These are phyloP conservation scores for Streptopelia turtur DNA, from an alignment of 2,797 vertebrate genomes.

Conservation along the genomic window DNA sequence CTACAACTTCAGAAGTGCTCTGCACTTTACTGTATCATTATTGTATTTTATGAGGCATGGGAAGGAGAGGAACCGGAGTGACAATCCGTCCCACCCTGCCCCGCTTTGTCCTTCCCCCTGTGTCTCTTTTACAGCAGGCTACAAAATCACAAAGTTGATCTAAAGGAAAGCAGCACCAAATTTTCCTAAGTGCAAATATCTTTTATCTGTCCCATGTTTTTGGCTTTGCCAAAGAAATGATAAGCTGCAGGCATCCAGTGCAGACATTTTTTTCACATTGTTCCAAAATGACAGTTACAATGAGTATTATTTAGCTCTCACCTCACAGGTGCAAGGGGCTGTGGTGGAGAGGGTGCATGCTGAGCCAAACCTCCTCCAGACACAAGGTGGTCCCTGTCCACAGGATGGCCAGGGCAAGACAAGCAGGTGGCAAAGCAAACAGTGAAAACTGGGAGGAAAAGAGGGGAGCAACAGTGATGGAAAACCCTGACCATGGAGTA, in stretches of 20 bases:
- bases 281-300: neutral
- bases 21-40: constrained; percentile 8
- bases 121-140: neutral
- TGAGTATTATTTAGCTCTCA: neutral
- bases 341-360: neutral
- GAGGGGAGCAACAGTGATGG: neutral
- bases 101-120: neutral
- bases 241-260: neutral
- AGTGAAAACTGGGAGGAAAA: neutral
- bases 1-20: constrained; percentile 15
- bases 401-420: neutral
- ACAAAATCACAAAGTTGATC: neutral
- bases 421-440: neutral
- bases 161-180: neutral
- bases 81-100: neutral
- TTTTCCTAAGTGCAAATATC: neutral
- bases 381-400: neutral
- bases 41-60: constrained; percentile 25
- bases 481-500: neutral
- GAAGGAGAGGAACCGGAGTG: neutral
- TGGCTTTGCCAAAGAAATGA: neutral
- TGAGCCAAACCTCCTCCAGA: neutral
- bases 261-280: neutral
- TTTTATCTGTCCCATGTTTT: neutral
- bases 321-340: neutral